Percentiles rank a stretch among this genome's conserved stretches.
phyloP scores from a whole-genome alignment of 1,140 invertebrate genomes.

The Drosophila tani region DNA sequence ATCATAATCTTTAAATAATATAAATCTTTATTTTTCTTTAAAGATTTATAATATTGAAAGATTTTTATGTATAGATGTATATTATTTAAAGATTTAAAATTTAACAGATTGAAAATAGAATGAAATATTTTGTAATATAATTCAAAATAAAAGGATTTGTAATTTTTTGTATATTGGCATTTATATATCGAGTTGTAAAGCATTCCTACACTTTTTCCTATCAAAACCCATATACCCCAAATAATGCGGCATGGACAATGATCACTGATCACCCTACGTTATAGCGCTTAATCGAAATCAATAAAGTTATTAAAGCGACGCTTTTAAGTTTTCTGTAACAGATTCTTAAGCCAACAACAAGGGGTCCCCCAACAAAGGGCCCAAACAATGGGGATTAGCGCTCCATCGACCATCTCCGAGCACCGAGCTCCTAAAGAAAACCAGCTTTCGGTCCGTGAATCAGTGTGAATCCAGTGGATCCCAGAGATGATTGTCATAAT shows the following conservation, averaged over 20 bases:
- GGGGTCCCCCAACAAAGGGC: slow-evolving; percentile 59
- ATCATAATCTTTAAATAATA: too few species aligned
- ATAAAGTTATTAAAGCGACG: slow-evolving; percentile 83
- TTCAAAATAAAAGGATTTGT: background rate
- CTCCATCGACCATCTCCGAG: slow-evolving; percentile 18
- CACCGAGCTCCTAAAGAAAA: background rate
- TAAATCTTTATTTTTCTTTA: too few species aligned
- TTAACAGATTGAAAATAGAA: background rate
- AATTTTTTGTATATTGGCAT: too few species aligned
- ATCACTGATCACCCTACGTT: slow-evolving; percentile 56
- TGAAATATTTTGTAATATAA: background rate
- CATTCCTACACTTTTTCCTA: too few species aligned
- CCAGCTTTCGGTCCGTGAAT: background rate
- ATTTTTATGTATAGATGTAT: too few species aligned
- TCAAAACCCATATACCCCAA: slow-evolving; percentile 14
- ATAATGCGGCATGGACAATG: background rate
- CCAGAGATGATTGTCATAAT: slow-evolving; percentile 80
- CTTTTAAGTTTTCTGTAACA: slow-evolving; percentile 83
- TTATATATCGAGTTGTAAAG: too few species aligned
- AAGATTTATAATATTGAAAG: too few species aligned
- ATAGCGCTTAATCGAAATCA: slow-evolving; percentile 83
- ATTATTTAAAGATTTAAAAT: too few species aligned
- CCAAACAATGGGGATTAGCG: slow-evolving; percentile 54
- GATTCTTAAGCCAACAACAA: slow-evolving; percentile 81
- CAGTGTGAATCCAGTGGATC: background rate